A percentile compares a stretch with the other conserved stretches of the same genome.
These are phyloP conservation scores for Alcis repandata DNA, from an alignment of 2,888 invertebrate species.

Conservation along the genomic window DNA sequence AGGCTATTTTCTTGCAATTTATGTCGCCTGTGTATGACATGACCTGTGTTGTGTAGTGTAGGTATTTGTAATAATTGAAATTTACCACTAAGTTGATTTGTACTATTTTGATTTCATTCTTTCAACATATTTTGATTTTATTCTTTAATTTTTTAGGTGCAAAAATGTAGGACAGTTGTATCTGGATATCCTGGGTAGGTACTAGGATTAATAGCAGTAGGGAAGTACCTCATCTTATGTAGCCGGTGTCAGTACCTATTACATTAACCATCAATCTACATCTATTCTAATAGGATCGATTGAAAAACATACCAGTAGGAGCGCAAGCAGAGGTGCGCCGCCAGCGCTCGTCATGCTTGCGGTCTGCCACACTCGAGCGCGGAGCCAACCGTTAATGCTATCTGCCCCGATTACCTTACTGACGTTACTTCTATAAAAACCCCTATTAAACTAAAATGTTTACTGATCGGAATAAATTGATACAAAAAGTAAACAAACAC, in stretches of 20 bases:
- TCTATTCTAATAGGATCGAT: conserved; percentile 23
- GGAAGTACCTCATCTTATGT: too few relatives aligned
- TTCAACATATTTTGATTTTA: not conserved
- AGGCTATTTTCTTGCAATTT: conserved; percentile 29
- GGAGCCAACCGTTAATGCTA: conserved; percentile 85
- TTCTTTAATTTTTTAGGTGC: too few relatives aligned
- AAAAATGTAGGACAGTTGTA: too few relatives aligned
- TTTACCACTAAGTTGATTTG: too few relatives aligned
- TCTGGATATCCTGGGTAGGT: too few relatives aligned
- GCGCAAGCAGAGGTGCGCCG: conserved; percentile 77
- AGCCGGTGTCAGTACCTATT: not conserved
- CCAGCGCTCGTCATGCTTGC: conserved; percentile 85
- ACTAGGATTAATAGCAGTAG: not conserved
- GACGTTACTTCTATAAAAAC: conserved; percentile 71
- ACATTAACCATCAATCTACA: conserved; percentile 14
- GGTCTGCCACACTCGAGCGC: conserved; percentile 85
- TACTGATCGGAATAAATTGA: conserved; percentile 45
- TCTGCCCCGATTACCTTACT: conserved; percentile 86
- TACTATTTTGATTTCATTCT: not conserved
- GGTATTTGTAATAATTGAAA: not conserved
- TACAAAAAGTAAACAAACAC: conserved; percentile 51
- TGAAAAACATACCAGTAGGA: conserved; percentile 75
- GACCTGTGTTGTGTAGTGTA: too few relatives aligned
- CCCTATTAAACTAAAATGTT: conserved; percentile 43
- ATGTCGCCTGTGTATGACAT: conserved; percentile 30